phyloP scores from a whole-genome alignment of 2,113 vertebrate species.

The Xiphophorus maculatus region DNA sequence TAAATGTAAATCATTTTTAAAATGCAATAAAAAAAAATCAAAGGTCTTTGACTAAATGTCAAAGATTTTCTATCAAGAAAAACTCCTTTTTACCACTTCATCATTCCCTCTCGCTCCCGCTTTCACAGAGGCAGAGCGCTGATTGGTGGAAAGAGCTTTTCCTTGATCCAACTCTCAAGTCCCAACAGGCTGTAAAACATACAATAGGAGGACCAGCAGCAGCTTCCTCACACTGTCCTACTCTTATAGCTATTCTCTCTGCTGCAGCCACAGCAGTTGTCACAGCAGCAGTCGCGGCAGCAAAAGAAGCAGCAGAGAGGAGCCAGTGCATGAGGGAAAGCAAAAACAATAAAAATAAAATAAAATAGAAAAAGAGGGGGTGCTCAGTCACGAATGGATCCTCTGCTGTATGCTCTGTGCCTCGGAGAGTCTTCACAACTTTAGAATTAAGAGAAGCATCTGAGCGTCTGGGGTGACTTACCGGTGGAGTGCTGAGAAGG shows the following conservation, averaged over 20 bases:
- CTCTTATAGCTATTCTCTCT: slow-evolving; percentile 2
- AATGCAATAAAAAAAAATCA: not conserved
- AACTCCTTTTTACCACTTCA: not conserved
- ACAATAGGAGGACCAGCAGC: slow-evolving; percentile 41
- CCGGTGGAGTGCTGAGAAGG: slow-evolving; percentile 42
- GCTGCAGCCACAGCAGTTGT: not conserved
- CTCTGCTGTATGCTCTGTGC: slow-evolving; percentile 21
- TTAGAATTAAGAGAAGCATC: slow-evolving; percentile 33
- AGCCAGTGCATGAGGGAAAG: not conserved
- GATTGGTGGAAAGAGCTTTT: slow-evolving; percentile 59
- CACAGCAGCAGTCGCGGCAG: not conserved
- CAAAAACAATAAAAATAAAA: not conserved
- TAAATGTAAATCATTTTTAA: not conserved
- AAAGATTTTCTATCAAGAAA: slow-evolving; percentile 2
- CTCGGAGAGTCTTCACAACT: slow-evolving; percentile 28
- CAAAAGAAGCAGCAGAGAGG: slow-evolving; percentile 19
- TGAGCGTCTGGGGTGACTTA: slow-evolving; percentile 46
- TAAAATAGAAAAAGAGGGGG: not conserved
- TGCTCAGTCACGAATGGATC: not conserved
- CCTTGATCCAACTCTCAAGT: slow-evolving; percentile 53
- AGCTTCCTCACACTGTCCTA: slow-evolving; percentile 11
- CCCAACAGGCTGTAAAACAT: slow-evolving; percentile 43
- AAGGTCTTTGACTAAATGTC: not conserved
- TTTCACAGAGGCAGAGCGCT: slow-evolving; percentile 26
- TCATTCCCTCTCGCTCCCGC: not conserved